Conservation (phyloP, 2,113 vertebrate genomes). For the Alouatta palliata region DNA sequence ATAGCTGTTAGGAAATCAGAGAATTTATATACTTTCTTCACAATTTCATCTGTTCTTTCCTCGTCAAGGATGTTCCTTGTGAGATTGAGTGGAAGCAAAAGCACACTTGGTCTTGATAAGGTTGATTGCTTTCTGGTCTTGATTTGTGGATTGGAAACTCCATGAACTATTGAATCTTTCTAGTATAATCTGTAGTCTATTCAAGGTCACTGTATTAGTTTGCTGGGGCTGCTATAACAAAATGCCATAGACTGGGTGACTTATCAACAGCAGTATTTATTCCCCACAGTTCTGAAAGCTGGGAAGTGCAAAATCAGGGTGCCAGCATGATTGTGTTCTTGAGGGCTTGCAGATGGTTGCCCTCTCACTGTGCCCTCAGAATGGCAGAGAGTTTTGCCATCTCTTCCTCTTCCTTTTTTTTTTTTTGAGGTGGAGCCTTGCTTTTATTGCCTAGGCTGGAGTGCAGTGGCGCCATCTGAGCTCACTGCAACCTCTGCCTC, state of each 20-base stretch:
- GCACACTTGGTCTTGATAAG: neutral
- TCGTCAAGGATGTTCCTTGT: neutral
- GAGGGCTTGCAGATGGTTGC: neutral
- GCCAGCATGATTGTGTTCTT: neutral
- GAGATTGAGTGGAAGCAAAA: neutral
- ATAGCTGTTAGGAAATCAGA: neutral
- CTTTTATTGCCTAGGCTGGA: too few species aligned
- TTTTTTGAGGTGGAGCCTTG: too few species aligned
- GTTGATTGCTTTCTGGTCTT: neutral
- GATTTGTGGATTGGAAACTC: neutral
- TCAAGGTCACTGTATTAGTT: neutral
- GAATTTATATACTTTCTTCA: neutral
- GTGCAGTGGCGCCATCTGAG: too few species aligned
- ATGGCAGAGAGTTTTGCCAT: too few species aligned
- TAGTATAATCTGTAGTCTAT: neutral
- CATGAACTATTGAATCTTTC: neutral
- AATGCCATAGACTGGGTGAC: neutral
- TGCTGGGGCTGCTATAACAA: neutral
- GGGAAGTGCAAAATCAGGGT: neutral
- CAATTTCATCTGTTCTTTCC: neutral
- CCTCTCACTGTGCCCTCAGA: neutral
- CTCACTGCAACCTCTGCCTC: too few species aligned
- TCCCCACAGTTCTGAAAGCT: neutral
- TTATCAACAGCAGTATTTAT: neutral
- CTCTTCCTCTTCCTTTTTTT: neutral